Conservation (phyloP, 2,888 invertebrate genomes). For the Folsomia candida region DNA sequence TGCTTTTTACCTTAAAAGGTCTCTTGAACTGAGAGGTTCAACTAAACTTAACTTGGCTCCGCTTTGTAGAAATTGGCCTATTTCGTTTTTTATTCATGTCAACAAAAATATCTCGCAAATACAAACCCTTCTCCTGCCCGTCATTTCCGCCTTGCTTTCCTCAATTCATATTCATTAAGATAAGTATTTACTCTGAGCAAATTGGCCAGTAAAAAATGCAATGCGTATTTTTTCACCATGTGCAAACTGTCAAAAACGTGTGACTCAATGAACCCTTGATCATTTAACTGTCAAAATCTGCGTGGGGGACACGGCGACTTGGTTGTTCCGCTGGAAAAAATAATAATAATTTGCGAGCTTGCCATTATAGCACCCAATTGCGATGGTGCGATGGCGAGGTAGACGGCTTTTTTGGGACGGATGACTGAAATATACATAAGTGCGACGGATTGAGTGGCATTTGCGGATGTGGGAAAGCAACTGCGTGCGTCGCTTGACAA, state of each 20-base stretch:
- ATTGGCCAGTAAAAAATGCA: too few relatives aligned
- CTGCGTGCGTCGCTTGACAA: background rate
- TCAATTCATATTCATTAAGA: background rate
- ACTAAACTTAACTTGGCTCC: background rate
- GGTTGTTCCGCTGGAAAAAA: too few relatives aligned
- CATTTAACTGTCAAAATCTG: too few relatives aligned
- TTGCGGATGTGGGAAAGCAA: background rate
- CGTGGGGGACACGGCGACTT: too few relatives aligned
- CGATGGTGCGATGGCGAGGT: background rate
- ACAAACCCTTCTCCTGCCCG: background rate
- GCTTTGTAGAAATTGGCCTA: background rate
- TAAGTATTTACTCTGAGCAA: background rate
- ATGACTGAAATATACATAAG: background rate
- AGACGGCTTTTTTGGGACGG: background rate
- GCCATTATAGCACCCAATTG: too few relatives aligned
- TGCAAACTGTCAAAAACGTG: too few relatives aligned
- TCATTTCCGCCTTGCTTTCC: background rate
- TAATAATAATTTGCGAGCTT: too few relatives aligned
- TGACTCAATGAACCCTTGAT: too few relatives aligned
- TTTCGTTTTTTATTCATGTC: background rate
- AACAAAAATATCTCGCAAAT: background rate
- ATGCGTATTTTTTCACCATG: too few relatives aligned
- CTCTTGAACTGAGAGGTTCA: background rate
- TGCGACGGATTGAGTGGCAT: background rate
- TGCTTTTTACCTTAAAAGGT: slow-evolving; percentile 5